These are phyloP conservation scores for Menidia menidia DNA, from an alignment of 2,797 vertebrate species.

Conservation along the genomic window DNA sequence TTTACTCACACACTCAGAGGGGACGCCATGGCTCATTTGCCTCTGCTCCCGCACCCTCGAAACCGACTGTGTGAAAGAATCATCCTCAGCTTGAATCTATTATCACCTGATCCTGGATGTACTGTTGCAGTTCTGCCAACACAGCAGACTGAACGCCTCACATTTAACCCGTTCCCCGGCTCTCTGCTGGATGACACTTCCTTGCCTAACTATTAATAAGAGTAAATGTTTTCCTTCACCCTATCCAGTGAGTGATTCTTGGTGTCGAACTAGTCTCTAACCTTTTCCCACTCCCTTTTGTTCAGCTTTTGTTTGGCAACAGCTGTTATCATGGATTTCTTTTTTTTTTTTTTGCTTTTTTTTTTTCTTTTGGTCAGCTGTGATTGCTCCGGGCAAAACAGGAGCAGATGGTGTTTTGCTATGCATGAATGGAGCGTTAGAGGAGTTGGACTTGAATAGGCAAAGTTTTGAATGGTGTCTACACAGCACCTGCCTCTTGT, in stretches of 20 bases:
- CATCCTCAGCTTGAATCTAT: slow-evolving; percentile 79
- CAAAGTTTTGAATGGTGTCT: slow-evolving; percentile 99
- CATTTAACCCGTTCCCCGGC: slow-evolving; percentile 82
- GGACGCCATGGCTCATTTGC: slow-evolving; percentile 84
- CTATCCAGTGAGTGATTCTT: slow-evolving; percentile 88
- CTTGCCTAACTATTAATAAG: slow-evolving; percentile 67
- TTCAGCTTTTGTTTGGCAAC: slow-evolving; percentile 99
- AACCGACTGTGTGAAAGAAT: slow-evolving; percentile 81
- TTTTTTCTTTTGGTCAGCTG: slow-evolving; percentile 97
- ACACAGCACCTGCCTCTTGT: slow-evolving; percentile 98
- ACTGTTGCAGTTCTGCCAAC: slow-evolving; percentile 72
- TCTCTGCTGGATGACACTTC: slow-evolving; percentile 72
- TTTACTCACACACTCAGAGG: slow-evolving; percentile 52
- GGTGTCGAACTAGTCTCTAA: slow-evolving; percentile 92
- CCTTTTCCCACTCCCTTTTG: slow-evolving; percentile 93
- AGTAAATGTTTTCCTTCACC: slow-evolving; percentile 84
- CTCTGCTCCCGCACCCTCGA: slow-evolving; percentile 79
- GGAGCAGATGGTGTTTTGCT: slow-evolving; percentile 99
- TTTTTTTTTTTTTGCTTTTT: slow-evolving; percentile 86
- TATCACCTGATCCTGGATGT: slow-evolving; percentile 82
- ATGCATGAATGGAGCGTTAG: slow-evolving; percentile 99
- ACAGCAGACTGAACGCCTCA: slow-evolving; percentile 84
- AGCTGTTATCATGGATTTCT: slow-evolving; percentile 98
- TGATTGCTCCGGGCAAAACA: slow-evolving; percentile 99
- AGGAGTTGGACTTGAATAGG: slow-evolving; percentile 98